Percentiles rank a stretch among this genome's conserved stretches.
These are phyloP conservation scores for Drymodes brunneopygia DNA, from an alignment of 2,113 vertebrate genomes.

Conservation along the genomic window DNA sequence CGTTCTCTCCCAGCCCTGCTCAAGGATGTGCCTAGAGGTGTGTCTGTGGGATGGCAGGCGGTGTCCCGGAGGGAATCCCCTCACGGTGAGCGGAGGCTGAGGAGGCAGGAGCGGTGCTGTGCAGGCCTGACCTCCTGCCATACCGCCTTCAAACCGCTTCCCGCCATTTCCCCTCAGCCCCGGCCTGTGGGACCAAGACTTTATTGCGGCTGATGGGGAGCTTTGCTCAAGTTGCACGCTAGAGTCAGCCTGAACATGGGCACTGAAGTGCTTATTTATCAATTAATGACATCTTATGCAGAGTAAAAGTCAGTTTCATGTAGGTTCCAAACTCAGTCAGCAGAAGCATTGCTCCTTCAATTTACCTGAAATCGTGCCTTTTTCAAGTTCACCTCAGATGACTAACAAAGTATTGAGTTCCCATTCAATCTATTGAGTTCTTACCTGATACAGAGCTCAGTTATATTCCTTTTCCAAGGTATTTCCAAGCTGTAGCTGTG, in stretches of 20 bases:
- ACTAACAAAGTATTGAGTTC: neutral
- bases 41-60: neutral
- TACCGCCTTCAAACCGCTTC: rapidly evolving
- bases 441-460: neutral
- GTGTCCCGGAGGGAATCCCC: too few species aligned
- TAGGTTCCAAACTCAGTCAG: neutral
- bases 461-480: neutral
- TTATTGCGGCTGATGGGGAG: rapidly evolving
- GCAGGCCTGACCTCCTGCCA: neutral
- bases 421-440: neutral
- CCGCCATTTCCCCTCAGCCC: neutral
- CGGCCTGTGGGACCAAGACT: neutral
- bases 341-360: neutral
- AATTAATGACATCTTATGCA: neutral
- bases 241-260: neutral
- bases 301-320: neutral
- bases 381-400: neutral
- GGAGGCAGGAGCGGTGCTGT: neutral
- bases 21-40: neutral
- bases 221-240: neutral
- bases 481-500: neutral
- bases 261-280: neutral
- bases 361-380: neutral
- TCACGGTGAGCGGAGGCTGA: neutral
- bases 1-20: neutral